Evolutionary conservation across 2,113 vertebrate genomes (phyloP), one percentile per base, ranked within the genome.

Genomic region (Gila orcuttii): DNA sequence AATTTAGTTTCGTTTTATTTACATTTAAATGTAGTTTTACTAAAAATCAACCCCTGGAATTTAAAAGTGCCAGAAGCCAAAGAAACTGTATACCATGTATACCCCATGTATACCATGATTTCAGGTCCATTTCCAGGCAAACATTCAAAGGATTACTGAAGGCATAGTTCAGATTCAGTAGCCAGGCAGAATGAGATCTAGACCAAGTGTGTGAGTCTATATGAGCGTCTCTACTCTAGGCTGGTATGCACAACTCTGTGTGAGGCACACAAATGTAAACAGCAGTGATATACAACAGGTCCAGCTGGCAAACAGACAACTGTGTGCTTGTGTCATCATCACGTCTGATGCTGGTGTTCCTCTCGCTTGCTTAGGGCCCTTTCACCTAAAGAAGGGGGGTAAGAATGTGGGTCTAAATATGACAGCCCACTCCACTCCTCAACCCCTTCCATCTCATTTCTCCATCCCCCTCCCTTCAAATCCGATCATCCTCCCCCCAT

Each of bases 231-330:
- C 31, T 84, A 64, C 85, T 73, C 36, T 47, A 69, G 31, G 25
- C 80, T 82, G 84, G 84, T 62, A 85, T 87, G 82, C 59, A 75
- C 83, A 59, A 83, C 47, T 28, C 79, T 78, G 77, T 66, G 75
- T 82, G 36, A 50, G 79, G 85, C 87, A 66, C 74, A 73, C 64
- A 11, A 89, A 88, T 73, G 81, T 82, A 90, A 93, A 90, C 88
- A 82, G 68, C 66, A 85, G 71, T 89, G 84, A 91, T 91, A 84
- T 86, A 87, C 80, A 74, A 64, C 73, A 68, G 78, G 42, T 83
- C 79, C 86, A 87, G 86, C 82, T 89, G 86, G 42, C 88, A 77
- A 88, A 89, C 86, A 91, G 68, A 89, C 83, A 74, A 78, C 9
- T 36, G 77, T 71, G 74, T 52, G 33, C 76, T 85, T 80, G 50